Evolutionary conservation across 1,140 invertebrate genomes (phyloP).

Genomic region (Homalodisca vitripennis): DNA sequence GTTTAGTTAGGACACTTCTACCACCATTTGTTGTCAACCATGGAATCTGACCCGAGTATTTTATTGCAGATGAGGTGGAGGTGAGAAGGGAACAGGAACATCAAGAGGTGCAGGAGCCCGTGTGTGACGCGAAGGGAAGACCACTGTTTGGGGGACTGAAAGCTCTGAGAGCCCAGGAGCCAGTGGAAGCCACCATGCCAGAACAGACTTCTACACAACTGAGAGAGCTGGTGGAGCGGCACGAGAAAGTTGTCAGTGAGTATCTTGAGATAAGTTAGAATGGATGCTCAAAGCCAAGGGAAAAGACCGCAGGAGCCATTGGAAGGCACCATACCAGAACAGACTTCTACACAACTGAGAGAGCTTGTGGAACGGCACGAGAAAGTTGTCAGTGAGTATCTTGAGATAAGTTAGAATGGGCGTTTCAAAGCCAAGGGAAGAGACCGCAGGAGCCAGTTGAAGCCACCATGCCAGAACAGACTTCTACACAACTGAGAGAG

Average conservation of each 20-base stretch:
- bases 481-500: too few relatives aligned
- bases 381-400: too few relatives aligned
- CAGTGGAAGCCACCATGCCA: slow-evolving; percentile 37
- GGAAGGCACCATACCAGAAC: too few relatives aligned
- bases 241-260: slow-evolving; percentile 44
- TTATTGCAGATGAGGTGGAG: slow-evolving; percentile 1
- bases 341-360: background rate
- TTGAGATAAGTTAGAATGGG: too few relatives aligned
- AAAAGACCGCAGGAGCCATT: too few relatives aligned
- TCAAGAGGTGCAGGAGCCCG: slow-evolving; percentile 19
- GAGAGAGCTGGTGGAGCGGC: slow-evolving; percentile 42
- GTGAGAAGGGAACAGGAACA: slow-evolving; percentile 26
- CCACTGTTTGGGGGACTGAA: slow-evolving; percentile 44
- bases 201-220: slow-evolving; percentile 42
- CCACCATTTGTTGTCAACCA: too few relatives aligned
- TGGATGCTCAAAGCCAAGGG: background rate
- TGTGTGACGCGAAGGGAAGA: slow-evolving; percentile 40
- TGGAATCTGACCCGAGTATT: background rate
- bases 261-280: background rate
- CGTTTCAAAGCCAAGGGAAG: too few relatives aligned
- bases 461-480: too few relatives aligned
- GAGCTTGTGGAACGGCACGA: too few relatives aligned
- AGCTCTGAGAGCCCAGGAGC: slow-evolving; percentile 38
- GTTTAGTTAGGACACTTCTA: too few relatives aligned
- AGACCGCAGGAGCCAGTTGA: too few relatives aligned